phyloP scores from a whole-genome alignment of 1,140 invertebrate genomes.

The Drosophila sproati region DNA sequence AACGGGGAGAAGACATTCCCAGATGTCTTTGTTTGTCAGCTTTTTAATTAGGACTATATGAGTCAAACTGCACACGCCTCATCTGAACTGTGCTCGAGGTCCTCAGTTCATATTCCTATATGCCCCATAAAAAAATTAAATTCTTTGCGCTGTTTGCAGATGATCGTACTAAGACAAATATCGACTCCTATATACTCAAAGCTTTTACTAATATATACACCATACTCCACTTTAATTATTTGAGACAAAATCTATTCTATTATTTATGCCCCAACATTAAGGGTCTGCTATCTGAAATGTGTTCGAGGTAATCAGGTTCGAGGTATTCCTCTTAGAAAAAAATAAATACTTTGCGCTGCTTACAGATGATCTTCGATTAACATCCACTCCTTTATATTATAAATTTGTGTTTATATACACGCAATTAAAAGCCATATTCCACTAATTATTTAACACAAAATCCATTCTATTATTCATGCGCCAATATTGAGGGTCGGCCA shows the following conservation, averaged over 20 bases:
- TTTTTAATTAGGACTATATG: slow-evolving; percentile 71
- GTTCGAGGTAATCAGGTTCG: slow-evolving; percentile 17
- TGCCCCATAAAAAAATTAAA: slow-evolving; percentile 14
- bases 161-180: background rate
- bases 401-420: no score
- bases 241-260: background rate
- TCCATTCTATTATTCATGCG: slow-evolving; percentile 3
- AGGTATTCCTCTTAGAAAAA: background rate
- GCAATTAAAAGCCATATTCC: no score
- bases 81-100: slow-evolving; percentile 42
- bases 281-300: slow-evolving; percentile 27
- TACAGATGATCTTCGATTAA: background rate
- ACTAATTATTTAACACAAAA: background rate
- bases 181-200: no score
- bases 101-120: background rate
- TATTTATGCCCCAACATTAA: slow-evolving; percentile 5
- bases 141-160: background rate
- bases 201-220: no score
- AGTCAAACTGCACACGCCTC: slow-evolving; percentile 42
- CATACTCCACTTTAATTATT: no score
- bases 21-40: slow-evolving; percentile 61
- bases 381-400: no score
- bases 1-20: background rate
- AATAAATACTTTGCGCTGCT: slow-evolving; percentile 18
- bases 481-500: background rate